Base-by-base conservation (phyloP, 2,113 vertebrate species). In the Eurystomus gularis region DNA sequence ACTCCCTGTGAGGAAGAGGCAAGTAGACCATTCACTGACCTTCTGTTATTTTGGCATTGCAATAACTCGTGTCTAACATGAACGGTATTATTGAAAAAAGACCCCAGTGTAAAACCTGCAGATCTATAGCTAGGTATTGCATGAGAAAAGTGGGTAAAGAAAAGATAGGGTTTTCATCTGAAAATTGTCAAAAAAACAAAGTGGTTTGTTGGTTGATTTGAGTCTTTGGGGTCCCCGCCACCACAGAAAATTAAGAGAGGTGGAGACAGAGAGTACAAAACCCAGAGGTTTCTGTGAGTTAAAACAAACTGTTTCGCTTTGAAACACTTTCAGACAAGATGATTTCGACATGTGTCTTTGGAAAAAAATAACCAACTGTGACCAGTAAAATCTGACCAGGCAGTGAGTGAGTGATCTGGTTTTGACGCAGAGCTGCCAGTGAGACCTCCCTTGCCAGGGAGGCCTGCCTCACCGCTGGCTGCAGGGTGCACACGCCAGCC, bases 261-360 rank as follows among this genome's bases (percentile, higher is more conserved):
- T 65, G 52, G 57, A 79, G 88, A 61, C 33, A 61, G 52, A 82
- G 40, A 42, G 37, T 46, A 44, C 6, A 49, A 90, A 88, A 17
- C 71, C 7, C 39, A 51, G 40, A 72, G 20, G 82, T 55, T 96
- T 55, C 90, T 70, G 37, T 88, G 85, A 73, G 37, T 82, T 85
- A 80, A 85, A 96, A 37, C 77, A 57, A 55, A 29, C 69, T n/a
- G 61, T 86, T 96, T 96, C 89, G 19, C 54, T 95, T 40, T 94
- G 93, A 87, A 84, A 76, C 3, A 2, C 48, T 79, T 76, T 42
- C 51, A 55, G 71, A 28, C n/a, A 21, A 35, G 51, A 88, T 23
- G 25, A 39, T 54, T 71, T 82, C 85, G 54, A 86, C 17, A 3
- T 2, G 15, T 57, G 10, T 65, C 75, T 72, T 31, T 35, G 78